These are phyloP conservation scores for Hoplodrina ambigua DNA, from an alignment of 2,888 invertebrate genomes.

Conservation along the genomic window DNA sequence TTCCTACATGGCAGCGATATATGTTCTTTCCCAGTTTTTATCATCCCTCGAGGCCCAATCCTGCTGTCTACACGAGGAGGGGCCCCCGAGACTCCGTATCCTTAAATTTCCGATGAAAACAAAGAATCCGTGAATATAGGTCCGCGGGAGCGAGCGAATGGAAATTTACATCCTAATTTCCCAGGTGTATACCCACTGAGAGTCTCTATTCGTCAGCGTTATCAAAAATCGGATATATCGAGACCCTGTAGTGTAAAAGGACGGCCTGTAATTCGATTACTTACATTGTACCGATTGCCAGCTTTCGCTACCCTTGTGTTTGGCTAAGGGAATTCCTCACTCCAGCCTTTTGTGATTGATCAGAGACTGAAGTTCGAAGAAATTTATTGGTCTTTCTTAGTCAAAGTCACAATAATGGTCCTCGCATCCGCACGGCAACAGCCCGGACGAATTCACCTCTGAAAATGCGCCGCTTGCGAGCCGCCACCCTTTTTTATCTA, in stretches of 20 bases:
- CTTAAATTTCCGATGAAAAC: slow-evolving; percentile 89
- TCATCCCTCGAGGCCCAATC: slow-evolving; percentile 48
- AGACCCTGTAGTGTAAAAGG: slow-evolving; percentile 32
- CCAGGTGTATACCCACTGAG: slow-evolving; percentile 81
- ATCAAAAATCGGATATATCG: slow-evolving; percentile 78
- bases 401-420: too few relatives aligned
- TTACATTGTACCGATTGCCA: slow-evolving; percentile 16
- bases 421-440: too few relatives aligned
- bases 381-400: too few relatives aligned
- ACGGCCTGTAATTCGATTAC: slow-evolving; percentile 47
- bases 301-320: slow-evolving; percentile 19
- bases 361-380: too few relatives aligned
- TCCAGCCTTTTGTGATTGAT: neutral
- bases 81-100: slow-evolving; percentile 79
- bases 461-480: too few relatives aligned
- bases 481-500: too few relatives aligned
- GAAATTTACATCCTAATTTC: slow-evolving; percentile 90
- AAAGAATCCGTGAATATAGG: slow-evolving; percentile 87
- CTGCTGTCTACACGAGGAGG: slow-evolving; percentile 68
- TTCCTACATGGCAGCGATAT: slow-evolving; percentile 12
- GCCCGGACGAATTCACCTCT: too few relatives aligned
- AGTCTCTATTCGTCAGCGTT: slow-evolving; percentile 82
- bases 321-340: neutral
- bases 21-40: slow-evolving; percentile 29
- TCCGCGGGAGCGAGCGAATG: slow-evolving; percentile 82